A percentile compares a stretch with the other conserved stretches of the same genome.
These are phyloP conservation scores for Hestina assimilis DNA, from an alignment of 1,140 invertebrate genomes.

Conservation along the genomic window DNA sequence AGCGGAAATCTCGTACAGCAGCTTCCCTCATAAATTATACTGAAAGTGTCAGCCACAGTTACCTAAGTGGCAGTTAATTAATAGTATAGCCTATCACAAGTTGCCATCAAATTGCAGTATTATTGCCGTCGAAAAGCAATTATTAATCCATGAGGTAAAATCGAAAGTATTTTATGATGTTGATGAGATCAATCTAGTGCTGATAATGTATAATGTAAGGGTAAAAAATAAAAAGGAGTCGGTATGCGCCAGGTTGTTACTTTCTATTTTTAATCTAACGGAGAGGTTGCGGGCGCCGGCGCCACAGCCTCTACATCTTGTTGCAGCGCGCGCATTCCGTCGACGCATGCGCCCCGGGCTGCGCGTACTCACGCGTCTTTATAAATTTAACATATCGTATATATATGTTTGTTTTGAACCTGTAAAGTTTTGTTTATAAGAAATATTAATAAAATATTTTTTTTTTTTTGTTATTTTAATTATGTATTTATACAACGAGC, in stretches of 20 bases:
- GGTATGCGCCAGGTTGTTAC: conserved; percentile 62
- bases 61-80: neutral
- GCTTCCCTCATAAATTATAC: neutral
- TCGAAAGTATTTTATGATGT: conserved; percentile 45
- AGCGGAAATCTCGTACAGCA: conserved; percentile 9
- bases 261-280: conserved; percentile 76
- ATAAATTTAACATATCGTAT: neutral
- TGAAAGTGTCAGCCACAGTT: neutral
- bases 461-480: neutral
- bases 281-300: conserved; percentile 63
- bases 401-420: conserved; percentile 6
- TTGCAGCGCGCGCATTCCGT: conserved; percentile 64
- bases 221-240: conserved; percentile 68
- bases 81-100: conserved; percentile 4
- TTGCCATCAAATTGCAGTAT: conserved; percentile 1
- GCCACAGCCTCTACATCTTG: conserved; percentile 65
- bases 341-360: conserved; percentile 57
- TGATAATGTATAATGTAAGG: conserved; percentile 60
- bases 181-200: conserved; percentile 8
- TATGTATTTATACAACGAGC: conserved; percentile 36
- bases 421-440: conserved; percentile 5
- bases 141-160: conserved; percentile 13
- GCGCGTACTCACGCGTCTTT: conserved; percentile 54
- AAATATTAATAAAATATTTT: conserved; percentile 2
- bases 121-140: neutral